Percentiles rank a stretch among this genome's conserved stretches.
Evolutionary conservation across 2,797 vertebrate genomes (phyloP).

Genomic region (Valencia hispanica): DNA sequence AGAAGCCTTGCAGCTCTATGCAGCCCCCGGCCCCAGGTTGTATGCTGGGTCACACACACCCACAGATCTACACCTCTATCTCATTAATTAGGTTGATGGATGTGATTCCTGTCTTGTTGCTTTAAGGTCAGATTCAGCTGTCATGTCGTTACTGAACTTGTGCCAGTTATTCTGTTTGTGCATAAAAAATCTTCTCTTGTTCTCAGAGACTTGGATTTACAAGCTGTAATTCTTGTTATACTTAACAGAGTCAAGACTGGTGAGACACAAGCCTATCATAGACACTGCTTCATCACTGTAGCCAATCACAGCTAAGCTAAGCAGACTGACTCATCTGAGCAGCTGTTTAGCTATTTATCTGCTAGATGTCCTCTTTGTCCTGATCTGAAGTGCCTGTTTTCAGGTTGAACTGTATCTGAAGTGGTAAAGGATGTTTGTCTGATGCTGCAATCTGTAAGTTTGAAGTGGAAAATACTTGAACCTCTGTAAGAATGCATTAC

Average conservation of each 20-base stretch:
- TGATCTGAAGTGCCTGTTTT: not conserved
- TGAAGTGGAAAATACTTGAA: not conserved
- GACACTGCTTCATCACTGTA: not conserved
- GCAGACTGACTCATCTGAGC: constrained; percentile 1
- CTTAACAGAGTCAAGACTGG: not conserved
- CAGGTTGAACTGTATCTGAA: not conserved
- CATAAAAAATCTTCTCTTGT: not conserved
- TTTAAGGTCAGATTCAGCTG: not conserved
- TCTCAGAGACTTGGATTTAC: not conserved
- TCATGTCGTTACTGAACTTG: not conserved
- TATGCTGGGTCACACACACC: not conserved
- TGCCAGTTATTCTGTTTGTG: not conserved
- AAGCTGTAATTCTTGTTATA: not conserved
- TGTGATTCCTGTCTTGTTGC: not conserved
- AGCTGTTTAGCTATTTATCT: constrained; percentile 1
- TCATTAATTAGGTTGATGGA: constrained; percentile 4
- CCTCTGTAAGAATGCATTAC: not conserved
- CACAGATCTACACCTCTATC: not conserved
- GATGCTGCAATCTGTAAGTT: not conserved
- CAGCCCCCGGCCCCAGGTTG: not conserved
- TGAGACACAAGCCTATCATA: not conserved
- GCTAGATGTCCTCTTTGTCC: not conserved
- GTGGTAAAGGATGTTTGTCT: not conserved
- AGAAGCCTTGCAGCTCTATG: not conserved
- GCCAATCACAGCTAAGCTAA: not conserved